These are phyloP conservation scores for Ischnus inquisitorius DNA, from an alignment of 2,888 invertebrate species.

Conservation along the genomic window DNA sequence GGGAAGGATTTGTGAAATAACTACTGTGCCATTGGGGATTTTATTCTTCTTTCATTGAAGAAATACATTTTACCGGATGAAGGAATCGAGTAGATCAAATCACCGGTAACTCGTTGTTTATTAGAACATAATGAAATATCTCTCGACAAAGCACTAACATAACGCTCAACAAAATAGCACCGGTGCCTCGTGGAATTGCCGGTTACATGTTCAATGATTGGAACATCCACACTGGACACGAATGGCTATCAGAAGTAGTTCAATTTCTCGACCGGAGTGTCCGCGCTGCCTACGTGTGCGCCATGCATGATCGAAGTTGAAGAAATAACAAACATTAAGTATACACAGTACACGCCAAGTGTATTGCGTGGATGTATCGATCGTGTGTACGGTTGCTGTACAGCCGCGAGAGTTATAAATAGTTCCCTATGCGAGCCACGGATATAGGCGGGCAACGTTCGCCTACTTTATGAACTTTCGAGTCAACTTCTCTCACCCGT, in stretches of 20 bases:
- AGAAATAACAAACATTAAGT: constrained; percentile 49
- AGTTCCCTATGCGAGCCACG: constrained; percentile 45
- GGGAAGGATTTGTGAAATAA: too few relatives aligned
- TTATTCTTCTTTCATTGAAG: too few relatives aligned
- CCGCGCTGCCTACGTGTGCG: constrained; percentile 41
- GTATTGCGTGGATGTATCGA: constrained; percentile 69
- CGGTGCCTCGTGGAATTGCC: not conserved
- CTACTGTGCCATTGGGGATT: too few relatives aligned
- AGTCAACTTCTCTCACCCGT: constrained; percentile 55
- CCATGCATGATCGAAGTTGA: constrained; percentile 34
- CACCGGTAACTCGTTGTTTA: too few relatives aligned
- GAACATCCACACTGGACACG: not conserved
- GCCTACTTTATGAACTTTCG: constrained; percentile 72
- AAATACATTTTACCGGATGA: too few relatives aligned
- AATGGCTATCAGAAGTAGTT: constrained; percentile 47
- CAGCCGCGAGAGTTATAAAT: constrained; percentile 65
- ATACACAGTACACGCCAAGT: constrained; percentile 48
- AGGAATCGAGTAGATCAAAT: too few relatives aligned
- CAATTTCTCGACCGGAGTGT: constrained; percentile 43
- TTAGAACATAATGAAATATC: not conserved
- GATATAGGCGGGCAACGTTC: constrained; percentile 67
- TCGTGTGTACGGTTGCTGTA: constrained; percentile 44
- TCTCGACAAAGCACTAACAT: not conserved
- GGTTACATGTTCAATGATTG: not conserved
- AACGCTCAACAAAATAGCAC: not conserved